Percentiles rank a stretch among this genome's conserved stretches.
These are phyloP conservation scores for Linepithema humile DNA, from an alignment of 1,140 invertebrate genomes.

Conservation along the genomic window DNA sequence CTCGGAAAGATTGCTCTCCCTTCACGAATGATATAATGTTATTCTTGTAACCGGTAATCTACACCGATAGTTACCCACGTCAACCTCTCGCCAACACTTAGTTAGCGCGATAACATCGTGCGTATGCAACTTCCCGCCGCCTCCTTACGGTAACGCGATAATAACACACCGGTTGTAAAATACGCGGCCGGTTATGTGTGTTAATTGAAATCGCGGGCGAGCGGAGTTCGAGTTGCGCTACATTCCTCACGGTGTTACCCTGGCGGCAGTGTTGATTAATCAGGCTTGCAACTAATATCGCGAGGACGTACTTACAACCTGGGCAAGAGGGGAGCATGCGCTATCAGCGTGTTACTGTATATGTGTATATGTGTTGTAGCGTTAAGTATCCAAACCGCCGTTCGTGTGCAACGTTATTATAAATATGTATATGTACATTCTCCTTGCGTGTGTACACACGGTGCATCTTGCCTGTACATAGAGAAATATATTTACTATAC, in stretches of 20 bases:
- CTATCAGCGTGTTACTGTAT: conserved; percentile 60
- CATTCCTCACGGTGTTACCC: conserved; percentile 34
- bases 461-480: conserved; percentile 51
- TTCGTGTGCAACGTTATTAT: conserved; percentile 49
- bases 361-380: conserved; percentile 65
- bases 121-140: not conserved
- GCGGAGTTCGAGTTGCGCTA: not conserved
- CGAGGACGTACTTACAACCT: conserved; percentile 80
- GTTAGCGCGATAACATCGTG: conserved; percentile 35
- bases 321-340: conserved; percentile 76
- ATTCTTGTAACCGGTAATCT: conserved; percentile 22
- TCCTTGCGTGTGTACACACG: conserved; percentile 45
- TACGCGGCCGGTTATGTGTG: not conserved
- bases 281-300: conserved; percentile 78
- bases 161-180: not conserved
- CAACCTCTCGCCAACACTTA: conserved; percentile 5
- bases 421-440: conserved; percentile 68
- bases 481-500: conserved; percentile 43
- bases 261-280: conserved; percentile 67
- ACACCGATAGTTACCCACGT: conserved; percentile 23
- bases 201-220: conserved; percentile 19
- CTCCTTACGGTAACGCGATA: conserved; percentile 4
- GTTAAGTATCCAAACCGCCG: conserved; percentile 37
- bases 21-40: not conserved
- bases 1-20: not conserved